A percentile compares a stretch with the other conserved stretches of the same genome.
phyloP scores from a whole-genome alignment of 2,113 vertebrate species.

The Ailurus styani region DNA sequence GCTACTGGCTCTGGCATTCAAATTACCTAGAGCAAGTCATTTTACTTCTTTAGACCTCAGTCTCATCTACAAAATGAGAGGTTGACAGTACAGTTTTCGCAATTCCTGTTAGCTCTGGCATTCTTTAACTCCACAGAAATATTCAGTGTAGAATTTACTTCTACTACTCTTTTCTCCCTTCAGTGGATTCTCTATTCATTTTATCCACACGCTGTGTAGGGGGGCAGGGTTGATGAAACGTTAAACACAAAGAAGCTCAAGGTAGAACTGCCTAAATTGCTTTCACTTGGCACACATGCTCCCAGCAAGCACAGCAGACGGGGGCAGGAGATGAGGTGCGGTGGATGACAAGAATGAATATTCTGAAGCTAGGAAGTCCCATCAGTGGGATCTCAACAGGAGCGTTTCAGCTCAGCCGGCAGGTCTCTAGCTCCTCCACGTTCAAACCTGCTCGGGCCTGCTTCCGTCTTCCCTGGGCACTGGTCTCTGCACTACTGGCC shows the following conservation, averaged over 20 bases:
- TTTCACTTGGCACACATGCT: not conserved
- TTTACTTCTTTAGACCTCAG: not conserved
- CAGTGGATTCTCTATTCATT: not conserved
- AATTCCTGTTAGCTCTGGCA: not conserved
- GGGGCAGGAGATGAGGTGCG: not conserved
- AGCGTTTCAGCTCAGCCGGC: rapidly evolving
- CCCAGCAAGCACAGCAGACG: not conserved
- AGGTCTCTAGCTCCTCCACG: not conserved
- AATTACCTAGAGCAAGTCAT: not conserved
- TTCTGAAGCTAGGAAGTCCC: not conserved
- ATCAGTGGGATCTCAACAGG: not conserved
- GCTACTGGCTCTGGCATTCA: not conserved
- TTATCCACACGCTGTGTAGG: not conserved
- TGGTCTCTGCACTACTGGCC: not conserved
- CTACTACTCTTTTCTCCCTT: not conserved
- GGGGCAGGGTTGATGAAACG: not conserved
- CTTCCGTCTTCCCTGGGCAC: not conserved
- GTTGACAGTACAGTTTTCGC: not conserved
- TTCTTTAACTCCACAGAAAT: not conserved
- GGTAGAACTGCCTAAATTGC: not conserved
- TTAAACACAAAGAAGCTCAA: not conserved
- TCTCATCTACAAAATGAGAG: not conserved
- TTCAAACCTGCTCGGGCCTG: rapidly evolving
- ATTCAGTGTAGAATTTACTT: not conserved
- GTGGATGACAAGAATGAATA: not conserved